phyloP scores from a whole-genome alignment of 2,888 invertebrate species.

The Rhorus exstirpatorius region DNA sequence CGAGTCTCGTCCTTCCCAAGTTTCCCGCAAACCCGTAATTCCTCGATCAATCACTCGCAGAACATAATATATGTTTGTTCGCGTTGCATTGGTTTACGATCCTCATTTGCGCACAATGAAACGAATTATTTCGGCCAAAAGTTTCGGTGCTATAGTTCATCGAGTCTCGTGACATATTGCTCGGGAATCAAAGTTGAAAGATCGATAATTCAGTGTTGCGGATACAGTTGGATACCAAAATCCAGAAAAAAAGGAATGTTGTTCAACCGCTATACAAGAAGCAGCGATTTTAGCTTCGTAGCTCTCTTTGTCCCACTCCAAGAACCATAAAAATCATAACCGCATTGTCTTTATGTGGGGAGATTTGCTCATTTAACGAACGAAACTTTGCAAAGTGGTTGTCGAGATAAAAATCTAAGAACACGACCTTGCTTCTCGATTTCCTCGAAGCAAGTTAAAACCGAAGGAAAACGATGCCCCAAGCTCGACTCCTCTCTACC shows the following conservation, averaged over 20 bases:
- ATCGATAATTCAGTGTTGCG: conserved; percentile 4
- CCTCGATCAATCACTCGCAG: too few relatives aligned
- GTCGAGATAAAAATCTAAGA: conserved; percentile 48
- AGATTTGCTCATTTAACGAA: conserved; percentile 12
- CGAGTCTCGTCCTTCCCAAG: too few relatives aligned
- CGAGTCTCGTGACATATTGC: too few relatives aligned
- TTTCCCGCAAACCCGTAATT: too few relatives aligned
- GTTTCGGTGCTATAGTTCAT: too few relatives aligned
- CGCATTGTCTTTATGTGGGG: too few relatives aligned
- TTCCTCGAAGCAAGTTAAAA: conserved; percentile 16
- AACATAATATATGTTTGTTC: too few relatives aligned
- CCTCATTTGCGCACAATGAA: too few relatives aligned
- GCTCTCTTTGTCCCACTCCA: neutral
- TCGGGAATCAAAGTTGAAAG: conserved; percentile 14
- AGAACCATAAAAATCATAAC: conserved; percentile 24
- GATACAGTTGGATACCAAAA: too few relatives aligned
- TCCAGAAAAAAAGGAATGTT: conserved; percentile 15
- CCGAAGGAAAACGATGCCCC: conserved; percentile 51
- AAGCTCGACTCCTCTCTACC: conserved; percentile 50
- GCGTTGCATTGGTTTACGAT: too few relatives aligned
- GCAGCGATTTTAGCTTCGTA: neutral
- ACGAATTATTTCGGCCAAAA: too few relatives aligned
- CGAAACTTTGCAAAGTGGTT: conserved; percentile 24
- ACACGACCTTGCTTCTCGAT: conserved; percentile 62
- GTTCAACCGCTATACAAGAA: conserved; percentile 11